phyloP scores from a whole-genome alignment of 2,797 vertebrate genomes.

The Falco concolor region DNA sequence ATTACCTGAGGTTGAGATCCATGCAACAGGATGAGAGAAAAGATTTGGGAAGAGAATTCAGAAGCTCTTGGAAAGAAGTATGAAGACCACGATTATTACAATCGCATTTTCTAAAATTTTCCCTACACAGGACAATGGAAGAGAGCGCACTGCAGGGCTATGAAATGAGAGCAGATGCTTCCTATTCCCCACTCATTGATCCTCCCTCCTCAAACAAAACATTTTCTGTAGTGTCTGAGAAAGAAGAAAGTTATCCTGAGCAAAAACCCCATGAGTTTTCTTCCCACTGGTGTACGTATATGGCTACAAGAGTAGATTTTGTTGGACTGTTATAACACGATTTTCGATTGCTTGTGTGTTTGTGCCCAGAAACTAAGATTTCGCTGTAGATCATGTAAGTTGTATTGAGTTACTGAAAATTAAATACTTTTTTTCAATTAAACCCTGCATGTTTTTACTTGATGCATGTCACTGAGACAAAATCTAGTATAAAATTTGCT shows the following conservation, averaged over 20 bases:
- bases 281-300: background rate
- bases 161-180: background rate
- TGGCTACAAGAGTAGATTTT: background rate
- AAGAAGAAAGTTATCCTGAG: background rate
- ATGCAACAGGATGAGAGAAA: background rate
- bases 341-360: background rate
- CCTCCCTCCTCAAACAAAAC: background rate
- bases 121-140: background rate
- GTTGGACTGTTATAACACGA: background rate
- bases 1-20: background rate
- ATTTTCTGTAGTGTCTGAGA: background rate
- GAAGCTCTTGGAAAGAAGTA: background rate
- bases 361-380: background rate
- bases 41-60: background rate
- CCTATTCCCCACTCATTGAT: background rate
- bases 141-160: background rate
- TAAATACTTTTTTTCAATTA: background rate
- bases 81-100: background rate
- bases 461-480: background rate
- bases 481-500: background rate
- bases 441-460: background rate
- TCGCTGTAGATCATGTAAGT: background rate
- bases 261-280: background rate
- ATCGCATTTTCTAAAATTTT: background rate
- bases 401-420: background rate